Evolutionary conservation across 2,797 vertebrate genomes (phyloP).

Genomic region (Coregonus ussuriensis): DNA sequence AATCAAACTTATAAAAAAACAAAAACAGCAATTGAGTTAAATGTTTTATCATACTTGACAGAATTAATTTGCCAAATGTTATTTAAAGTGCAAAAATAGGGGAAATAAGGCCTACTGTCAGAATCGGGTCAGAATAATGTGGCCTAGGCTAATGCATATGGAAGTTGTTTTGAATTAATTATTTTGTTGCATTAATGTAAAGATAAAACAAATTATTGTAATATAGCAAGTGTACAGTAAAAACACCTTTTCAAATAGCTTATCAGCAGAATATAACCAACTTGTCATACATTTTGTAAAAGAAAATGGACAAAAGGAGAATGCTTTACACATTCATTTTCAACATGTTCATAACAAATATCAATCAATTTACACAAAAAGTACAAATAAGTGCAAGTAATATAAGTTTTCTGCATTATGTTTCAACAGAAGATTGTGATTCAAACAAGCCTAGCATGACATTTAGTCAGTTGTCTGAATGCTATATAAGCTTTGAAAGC

Average conservation of each 20-base stretch:
- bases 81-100: too few relatives aligned
- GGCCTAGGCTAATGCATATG: not conserved
- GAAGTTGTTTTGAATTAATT: not conserved
- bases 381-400: constrained; percentile 9
- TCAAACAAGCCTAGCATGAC: not conserved
- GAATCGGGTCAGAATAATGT: not conserved
- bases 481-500: constrained; percentile 66
- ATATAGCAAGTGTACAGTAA: not conserved
- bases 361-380: not conserved
- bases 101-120: too few relatives aligned
- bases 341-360: not conserved
- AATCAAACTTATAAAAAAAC: too few relatives aligned
- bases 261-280: not conserved
- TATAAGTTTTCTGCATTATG: not conserved
- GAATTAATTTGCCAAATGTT: too few relatives aligned
- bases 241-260: not conserved
- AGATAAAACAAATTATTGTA: not conserved
- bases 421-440: not conserved
- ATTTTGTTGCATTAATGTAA: not conserved
- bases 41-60: too few relatives aligned
- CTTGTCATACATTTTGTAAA: not conserved
- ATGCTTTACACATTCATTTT: not conserved
- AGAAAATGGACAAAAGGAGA: not conserved
- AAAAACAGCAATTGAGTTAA: too few relatives aligned
- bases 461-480: constrained; percentile 6